Evolutionary conservation across 1,140 invertebrate genomes (phyloP).

Genomic region (Artemia franciscana): DNA sequence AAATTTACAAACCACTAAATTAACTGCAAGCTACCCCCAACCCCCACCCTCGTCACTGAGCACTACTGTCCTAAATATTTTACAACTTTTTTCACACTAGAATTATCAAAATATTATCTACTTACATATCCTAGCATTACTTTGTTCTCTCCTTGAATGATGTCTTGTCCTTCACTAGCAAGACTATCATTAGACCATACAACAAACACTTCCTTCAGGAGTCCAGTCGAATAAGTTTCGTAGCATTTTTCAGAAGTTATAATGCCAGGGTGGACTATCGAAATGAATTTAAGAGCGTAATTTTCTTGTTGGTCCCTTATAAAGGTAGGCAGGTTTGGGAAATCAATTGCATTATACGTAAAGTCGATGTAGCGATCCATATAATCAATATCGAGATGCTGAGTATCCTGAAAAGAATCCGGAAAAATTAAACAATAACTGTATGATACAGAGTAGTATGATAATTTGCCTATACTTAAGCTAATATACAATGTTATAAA

Average conservation of each 20-base stretch:
- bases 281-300: slow-evolving; percentile 18
- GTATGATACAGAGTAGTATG: too few species aligned
- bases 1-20: too few species aligned
- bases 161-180: neutral
- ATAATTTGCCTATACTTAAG: too few species aligned
- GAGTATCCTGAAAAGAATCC: slow-evolving; percentile 20
- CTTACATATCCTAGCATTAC: neutral
- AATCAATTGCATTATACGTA: slow-evolving; percentile 20
- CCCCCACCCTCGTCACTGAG: too few species aligned
- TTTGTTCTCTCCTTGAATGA: neutral
- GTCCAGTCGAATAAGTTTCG: slow-evolving; percentile 9
- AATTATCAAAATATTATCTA: too few species aligned
- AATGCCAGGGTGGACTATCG: slow-evolving; percentile 17
- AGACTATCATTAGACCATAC: slow-evolving; percentile 3
- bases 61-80: too few species aligned
- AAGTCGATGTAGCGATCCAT: slow-evolving; percentile 21
- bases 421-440: too few species aligned
- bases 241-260: slow-evolving; percentile 2
- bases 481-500: too few species aligned
- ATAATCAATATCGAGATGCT: slow-evolving; percentile 26
- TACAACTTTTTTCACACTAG: too few species aligned
- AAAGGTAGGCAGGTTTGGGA: slow-evolving; percentile 19
- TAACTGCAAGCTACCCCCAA: too few species aligned
- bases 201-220: slow-evolving; percentile 11
- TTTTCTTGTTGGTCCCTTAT: slow-evolving; percentile 19